Percentiles rank a stretch among this genome's conserved stretches.
These are phyloP conservation scores for Megastigmus dorsalis DNA, from an alignment of 2,888 invertebrate genomes.

Conservation along the genomic window DNA sequence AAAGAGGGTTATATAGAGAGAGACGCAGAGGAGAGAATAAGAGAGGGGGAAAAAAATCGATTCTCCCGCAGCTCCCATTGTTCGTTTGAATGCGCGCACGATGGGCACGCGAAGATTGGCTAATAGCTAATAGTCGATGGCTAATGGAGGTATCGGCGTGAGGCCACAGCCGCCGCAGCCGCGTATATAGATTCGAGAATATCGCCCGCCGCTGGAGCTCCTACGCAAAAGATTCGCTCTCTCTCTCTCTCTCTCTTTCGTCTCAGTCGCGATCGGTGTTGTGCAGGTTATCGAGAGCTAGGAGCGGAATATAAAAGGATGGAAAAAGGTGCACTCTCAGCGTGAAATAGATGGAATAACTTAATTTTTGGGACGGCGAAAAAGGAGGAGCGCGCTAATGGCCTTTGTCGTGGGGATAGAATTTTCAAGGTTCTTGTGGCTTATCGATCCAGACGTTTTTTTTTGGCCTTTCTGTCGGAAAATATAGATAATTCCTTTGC, in stretches of 20 bases:
- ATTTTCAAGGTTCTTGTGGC: neutral
- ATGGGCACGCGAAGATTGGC: constrained; percentile 59
- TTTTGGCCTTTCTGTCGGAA: too few species aligned
- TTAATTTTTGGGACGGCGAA: constrained; percentile 7
- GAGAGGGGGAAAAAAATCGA: constrained; percentile 62
- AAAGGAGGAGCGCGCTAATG: neutral
- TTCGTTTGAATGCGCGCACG: constrained; percentile 53
- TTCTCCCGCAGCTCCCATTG: constrained; percentile 61
- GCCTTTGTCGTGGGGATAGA: neutral
- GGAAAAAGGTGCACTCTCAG: neutral
- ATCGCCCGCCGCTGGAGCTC: constrained; percentile 37
- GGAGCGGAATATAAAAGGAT: neutral
- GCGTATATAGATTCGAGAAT: too few species aligned
- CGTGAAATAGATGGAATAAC: constrained; percentile 24
- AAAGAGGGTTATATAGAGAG: too few species aligned
- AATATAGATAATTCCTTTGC: too few species aligned
- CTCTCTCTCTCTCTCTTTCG: too few species aligned
- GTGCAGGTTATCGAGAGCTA: neutral
- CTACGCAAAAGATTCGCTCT: constrained; percentile 34
- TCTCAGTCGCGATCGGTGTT: neutral
- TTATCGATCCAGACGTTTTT: too few species aligned
- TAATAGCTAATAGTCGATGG: constrained; percentile 63
- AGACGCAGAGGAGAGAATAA: too few species aligned
- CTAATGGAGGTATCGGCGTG: constrained; percentile 62
- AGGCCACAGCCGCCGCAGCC: constrained; percentile 40